Evolutionary conservation across 1,140 invertebrate species (phyloP).

Genomic region (Nixonia krombeini): DNA sequence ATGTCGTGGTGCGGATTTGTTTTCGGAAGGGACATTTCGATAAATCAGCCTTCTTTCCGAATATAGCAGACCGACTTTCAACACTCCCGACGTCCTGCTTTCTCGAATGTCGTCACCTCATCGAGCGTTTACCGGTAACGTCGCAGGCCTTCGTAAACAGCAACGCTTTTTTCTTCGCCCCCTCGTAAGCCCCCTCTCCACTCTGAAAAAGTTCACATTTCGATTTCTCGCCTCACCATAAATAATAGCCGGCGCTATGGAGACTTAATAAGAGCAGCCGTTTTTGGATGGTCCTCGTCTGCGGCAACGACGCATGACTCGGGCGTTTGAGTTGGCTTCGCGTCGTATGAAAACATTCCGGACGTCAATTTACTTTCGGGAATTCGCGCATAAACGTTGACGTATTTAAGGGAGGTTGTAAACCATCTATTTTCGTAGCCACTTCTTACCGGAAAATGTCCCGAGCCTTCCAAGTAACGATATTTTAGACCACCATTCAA

Average conservation of each 20-base stretch:
- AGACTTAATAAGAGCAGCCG: constrained; percentile 59
- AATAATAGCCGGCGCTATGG: constrained; percentile 11
- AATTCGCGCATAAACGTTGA: constrained; percentile 68
- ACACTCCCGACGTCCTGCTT: background rate
- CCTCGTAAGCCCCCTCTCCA: background rate
- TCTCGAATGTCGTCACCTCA: constrained; percentile 22
- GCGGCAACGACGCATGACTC: too few species aligned
- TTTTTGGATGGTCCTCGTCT: too few species aligned
- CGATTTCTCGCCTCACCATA: constrained; percentile 14
- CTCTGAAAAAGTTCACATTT: constrained; percentile 10
- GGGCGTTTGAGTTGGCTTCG: constrained; percentile 64
- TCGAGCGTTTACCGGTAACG: constrained; percentile 10
- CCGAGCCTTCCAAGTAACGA: too few species aligned
- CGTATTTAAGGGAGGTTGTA: constrained; percentile 70
- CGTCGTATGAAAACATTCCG: constrained; percentile 67
- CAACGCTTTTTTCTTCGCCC: constrained; percentile 10
- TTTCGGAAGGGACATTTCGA: constrained; percentile 16
- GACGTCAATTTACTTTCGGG: constrained; percentile 67
- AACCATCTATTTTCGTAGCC: constrained; percentile 68
- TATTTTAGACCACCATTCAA: too few species aligned
- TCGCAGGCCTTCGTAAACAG: constrained; percentile 24
- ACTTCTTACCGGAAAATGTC: constrained; percentile 28
- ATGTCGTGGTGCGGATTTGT: background rate
- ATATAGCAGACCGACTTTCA: constrained; percentile 7
- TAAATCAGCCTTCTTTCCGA: constrained; percentile 30